phyloP scores from a whole-genome alignment of 2,113 vertebrate species.

The Isichthys henryi region DNA sequence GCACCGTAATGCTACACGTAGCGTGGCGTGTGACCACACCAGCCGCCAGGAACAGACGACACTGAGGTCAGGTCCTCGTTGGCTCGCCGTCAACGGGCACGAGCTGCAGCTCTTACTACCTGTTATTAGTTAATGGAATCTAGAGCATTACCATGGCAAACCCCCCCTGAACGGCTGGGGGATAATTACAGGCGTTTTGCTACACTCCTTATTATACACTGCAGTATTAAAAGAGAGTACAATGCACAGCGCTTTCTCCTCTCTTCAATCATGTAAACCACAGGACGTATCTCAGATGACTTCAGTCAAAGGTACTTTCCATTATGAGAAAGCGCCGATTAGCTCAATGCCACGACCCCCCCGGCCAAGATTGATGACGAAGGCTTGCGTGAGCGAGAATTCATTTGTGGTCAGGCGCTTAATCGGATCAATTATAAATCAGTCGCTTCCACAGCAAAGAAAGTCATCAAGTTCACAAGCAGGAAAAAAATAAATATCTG shows the following conservation, averaged over 20 bases:
- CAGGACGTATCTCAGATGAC: constrained; percentile 57
- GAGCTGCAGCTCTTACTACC: background rate
- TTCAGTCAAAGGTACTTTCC: constrained; percentile 75
- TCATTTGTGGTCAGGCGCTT: background rate
- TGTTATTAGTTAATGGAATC: background rate
- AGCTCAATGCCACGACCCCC: constrained; percentile 40
- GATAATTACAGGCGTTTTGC: constrained; percentile 60
- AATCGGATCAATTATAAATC: background rate
- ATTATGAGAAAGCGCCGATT: constrained; percentile 57
- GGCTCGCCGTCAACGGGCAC: background rate
- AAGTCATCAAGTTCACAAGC: background rate
- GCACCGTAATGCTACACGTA: constrained; percentile 34
- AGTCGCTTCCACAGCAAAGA: background rate
- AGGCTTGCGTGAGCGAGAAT: constrained; percentile 23
- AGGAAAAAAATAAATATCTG: background rate
- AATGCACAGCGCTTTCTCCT: constrained; percentile 33
- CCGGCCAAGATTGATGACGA: constrained; percentile 49
- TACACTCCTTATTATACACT: constrained; percentile 59
- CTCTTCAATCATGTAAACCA: constrained; percentile 50
- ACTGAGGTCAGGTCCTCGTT: background rate
- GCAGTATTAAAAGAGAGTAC: constrained; percentile 42
- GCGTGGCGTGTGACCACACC: constrained; percentile 38
- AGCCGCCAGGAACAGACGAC: constrained; percentile 44
- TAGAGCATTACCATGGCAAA: constrained; percentile 4
- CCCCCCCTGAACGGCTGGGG: constrained; percentile 49